phyloP scores from a whole-genome alignment of 2,888 invertebrate species.

The Brachypalpus laphriformis region DNA sequence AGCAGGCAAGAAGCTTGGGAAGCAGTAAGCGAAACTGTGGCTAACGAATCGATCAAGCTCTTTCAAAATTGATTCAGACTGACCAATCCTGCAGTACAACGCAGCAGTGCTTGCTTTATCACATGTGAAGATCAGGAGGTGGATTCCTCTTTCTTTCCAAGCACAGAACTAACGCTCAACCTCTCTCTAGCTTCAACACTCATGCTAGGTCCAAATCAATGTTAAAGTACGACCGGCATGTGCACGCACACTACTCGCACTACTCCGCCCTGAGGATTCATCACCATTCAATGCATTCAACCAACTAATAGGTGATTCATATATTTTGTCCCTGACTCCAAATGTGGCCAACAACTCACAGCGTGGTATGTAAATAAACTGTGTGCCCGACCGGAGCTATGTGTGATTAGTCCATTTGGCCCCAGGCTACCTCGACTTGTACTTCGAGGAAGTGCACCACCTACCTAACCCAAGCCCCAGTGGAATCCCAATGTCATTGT shows the following conservation, averaged over 20 bases:
- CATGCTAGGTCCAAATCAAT: no score
- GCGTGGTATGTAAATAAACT: slow-evolving; percentile 73
- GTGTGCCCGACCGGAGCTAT: slow-evolving; percentile 16
- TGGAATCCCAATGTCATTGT: slow-evolving; percentile 42
- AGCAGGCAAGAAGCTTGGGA: no score
- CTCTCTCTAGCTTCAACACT: no score
- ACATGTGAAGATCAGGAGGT: no score
- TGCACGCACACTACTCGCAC: neutral
- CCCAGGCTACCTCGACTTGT: slow-evolving; percentile 18
- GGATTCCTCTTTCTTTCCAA: no score
- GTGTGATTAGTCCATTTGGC: slow-evolving; percentile 57
- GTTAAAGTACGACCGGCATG: neutral
- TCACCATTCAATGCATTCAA: neutral
- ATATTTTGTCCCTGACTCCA: slow-evolving; percentile 52
- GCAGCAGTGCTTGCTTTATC: no score
- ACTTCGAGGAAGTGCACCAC: slow-evolving; percentile 12
- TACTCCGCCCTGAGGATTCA: neutral
- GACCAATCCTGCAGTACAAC: no score
- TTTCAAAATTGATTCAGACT: no score
- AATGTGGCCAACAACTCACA: slow-evolving; percentile 63
- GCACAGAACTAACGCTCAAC: no score
- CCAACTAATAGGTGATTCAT: slow-evolving; percentile 39
- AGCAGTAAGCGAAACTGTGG: no score
- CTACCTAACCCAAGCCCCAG: slow-evolving; percentile 6
- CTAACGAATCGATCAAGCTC: no score